Evolutionary conservation across 2,888 invertebrate species (phyloP), one percentile per base, ranked within the genome.

Genomic region (Acronicta aceris): DNA sequence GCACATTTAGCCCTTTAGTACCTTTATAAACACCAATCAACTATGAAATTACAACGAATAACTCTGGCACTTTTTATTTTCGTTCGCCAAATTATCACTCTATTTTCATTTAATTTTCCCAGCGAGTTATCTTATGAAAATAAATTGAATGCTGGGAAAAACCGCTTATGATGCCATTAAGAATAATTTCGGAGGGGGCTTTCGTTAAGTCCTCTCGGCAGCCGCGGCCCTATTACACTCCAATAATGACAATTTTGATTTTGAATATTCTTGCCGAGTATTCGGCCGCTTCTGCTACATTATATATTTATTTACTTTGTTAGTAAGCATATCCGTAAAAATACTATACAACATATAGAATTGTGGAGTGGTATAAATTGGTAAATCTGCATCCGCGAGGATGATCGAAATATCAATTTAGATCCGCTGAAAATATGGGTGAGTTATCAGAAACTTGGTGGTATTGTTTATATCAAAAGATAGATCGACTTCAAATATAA

Each of bases 111-210:
- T 81, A 86, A 84, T 86, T 85, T 83, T 71, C 78, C 76, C 82
- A 81, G 82, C 80, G 81, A 84, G 82, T 85, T 85, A 84, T 83
- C 82, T 83, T 80, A 74, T 71, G 79, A 81, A 84, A 87, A 83
- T 82, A 86, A 88, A 88, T 88, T 86, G 85, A 82, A 85, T 79
- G 78, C 74, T 73, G 76, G 74, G 77, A 78, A 84, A 84, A 87
- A 87, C 86, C 86, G 86, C 85, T 87, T 84, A 76, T 82, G 82
- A 85, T 78, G 79, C 79, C 79, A 85, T 86, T 85, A 86, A 80
- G 83, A 79, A 79, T 80, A 82, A 80, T 79, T 82, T 83, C 74
- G 43, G 43, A 66, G 76, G 74, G 69, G 75, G 77, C 78, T 81
- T 77, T 76, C 70, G 72, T 66, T 81, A 82, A 85, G 81, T 80